These are phyloP conservation scores for Hydriomena furcata DNA, from an alignment of 2,888 invertebrate species.

Conservation along the genomic window DNA sequence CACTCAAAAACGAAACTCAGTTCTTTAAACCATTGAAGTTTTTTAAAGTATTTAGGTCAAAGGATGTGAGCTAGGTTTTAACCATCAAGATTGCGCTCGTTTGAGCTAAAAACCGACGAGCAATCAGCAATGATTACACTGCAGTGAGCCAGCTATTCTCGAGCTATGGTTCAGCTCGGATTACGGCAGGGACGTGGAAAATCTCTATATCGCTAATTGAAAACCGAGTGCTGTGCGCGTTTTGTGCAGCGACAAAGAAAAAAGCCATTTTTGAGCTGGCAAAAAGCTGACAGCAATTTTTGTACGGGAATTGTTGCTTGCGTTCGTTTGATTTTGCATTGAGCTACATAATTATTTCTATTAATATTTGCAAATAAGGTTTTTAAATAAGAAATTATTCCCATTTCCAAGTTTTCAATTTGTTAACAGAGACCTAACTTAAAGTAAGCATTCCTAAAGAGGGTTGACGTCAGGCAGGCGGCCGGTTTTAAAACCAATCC, in stretches of 20 bases:
- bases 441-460: too few species aligned
- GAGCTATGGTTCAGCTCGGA: slow-evolving; percentile 18
- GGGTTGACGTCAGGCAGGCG: too few species aligned
- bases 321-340: slow-evolving; percentile 6
- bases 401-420: too few species aligned
- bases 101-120: slow-evolving; percentile 5
- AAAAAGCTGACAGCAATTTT: slow-evolving; percentile 18
- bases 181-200: slow-evolving; percentile 49
- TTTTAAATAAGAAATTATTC: too few species aligned
- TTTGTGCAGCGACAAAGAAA: slow-evolving; percentile 32
- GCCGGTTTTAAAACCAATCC: too few species aligned
- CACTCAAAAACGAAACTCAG: too few species aligned
- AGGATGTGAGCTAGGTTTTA: too few species aligned
- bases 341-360: not conserved
- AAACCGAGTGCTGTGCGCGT: slow-evolving; percentile 48
- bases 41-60: not conserved
- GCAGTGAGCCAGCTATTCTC: slow-evolving; percentile 14
- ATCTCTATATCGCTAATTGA: slow-evolving; percentile 70
- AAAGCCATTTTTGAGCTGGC: slow-evolving; percentile 20
- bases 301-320: slow-evolving; percentile 1
- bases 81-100: not conserved
- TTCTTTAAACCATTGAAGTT: too few species aligned
- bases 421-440: too few species aligned
- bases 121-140: slow-evolving; percentile 17
- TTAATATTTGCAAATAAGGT: too few species aligned